Conservation (phyloP, 2,888 invertebrate species). For the Mylabris sibirica region DNA sequence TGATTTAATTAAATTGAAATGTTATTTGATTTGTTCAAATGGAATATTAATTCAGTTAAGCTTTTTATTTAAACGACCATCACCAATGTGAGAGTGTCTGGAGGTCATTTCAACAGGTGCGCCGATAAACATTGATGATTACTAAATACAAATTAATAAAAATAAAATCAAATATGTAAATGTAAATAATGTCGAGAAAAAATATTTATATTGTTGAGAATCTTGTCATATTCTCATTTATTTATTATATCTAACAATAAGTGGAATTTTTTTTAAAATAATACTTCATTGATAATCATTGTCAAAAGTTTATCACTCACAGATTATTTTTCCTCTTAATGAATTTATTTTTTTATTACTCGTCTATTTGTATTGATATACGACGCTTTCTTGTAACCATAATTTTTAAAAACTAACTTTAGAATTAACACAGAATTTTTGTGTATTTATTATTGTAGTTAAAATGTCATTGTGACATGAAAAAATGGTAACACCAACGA, state of each 20-base stretch:
- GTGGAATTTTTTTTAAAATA: background rate
- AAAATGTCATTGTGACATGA: too few species aligned
- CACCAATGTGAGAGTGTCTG: conserved; percentile 30
- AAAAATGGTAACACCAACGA: too few species aligned
- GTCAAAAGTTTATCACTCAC: too few species aligned
- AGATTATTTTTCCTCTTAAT: too few species aligned
- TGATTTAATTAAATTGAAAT: conserved; percentile 9
- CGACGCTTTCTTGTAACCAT: too few species aligned
- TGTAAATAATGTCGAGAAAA: background rate
- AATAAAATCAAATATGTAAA: background rate
- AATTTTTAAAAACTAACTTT: too few species aligned
- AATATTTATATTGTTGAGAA: background rate
- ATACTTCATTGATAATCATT: background rate
- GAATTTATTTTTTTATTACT: too few species aligned
- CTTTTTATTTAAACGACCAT: conserved; percentile 10
- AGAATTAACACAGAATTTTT: too few species aligned
- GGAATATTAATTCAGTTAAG: conserved; percentile 20
- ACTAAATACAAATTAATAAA: background rate
- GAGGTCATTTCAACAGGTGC: conserved; percentile 38
- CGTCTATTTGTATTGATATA: too few species aligned
- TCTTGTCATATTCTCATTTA: background rate
- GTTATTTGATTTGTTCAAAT: background rate
- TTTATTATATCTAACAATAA: too few species aligned
- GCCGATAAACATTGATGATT: conserved; percentile 21
- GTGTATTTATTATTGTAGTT: too few species aligned